phyloP scores from a whole-genome alignment of 2,888 invertebrate genomes.

The Apamea monoglypha region DNA sequence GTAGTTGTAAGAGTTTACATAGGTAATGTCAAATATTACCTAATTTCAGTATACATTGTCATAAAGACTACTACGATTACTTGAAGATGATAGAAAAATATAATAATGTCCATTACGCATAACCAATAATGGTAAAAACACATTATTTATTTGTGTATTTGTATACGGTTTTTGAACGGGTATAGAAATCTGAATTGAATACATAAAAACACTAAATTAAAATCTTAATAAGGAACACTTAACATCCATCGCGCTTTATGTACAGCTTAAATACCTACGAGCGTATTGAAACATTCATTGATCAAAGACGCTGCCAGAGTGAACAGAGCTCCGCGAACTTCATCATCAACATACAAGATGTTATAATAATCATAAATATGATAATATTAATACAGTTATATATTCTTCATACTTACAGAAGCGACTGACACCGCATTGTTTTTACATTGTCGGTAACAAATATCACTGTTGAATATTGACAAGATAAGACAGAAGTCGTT shows the following conservation, averaged over 20 bases:
- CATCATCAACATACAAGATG: slow-evolving; percentile 1
- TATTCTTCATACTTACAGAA: slow-evolving; percentile 23
- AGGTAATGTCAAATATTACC: background rate
- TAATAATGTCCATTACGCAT: background rate
- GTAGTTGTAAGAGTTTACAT: background rate
- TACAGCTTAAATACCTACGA: slow-evolving; percentile 28
- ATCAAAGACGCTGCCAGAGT: background rate
- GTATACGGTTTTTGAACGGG: no score
- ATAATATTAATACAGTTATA: background rate
- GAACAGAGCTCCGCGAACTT: background rate
- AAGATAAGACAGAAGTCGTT: slow-evolving; percentile 12
- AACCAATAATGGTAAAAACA: background rate
- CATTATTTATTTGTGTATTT: background rate
- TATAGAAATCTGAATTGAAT: background rate
- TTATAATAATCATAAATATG: background rate
- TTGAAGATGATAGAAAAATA: background rate
- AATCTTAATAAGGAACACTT: background rate
- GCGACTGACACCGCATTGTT: background rate
- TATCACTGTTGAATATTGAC: slow-evolving; percentile 8
- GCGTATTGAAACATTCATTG: background rate
- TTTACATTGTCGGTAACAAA: slow-evolving; percentile 21
- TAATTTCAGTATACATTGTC: background rate
- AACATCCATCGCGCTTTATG: slow-evolving; percentile 16
- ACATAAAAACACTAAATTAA: background rate
- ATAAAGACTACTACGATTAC: background rate